Evolutionary conservation across 1,140 invertebrate species (phyloP).

Genomic region (Panagrolaimus sp.): DNA sequence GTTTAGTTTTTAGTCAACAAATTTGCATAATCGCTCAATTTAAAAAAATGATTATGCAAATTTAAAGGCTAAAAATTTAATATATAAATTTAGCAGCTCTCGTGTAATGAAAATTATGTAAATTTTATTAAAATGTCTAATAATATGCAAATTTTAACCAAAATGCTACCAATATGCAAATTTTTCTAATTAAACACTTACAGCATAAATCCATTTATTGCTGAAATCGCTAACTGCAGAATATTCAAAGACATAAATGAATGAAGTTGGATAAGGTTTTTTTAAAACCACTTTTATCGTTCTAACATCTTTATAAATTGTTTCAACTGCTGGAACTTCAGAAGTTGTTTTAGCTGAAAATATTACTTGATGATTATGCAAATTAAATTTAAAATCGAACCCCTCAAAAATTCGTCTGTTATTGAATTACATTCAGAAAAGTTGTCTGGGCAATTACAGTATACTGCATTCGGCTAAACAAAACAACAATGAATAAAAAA

Average conservation of each 20-base stretch:
- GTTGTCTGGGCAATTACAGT: slow-evolving; percentile 50
- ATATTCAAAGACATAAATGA: slow-evolving; percentile 47
- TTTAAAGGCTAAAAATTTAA: no score
- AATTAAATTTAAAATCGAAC: no score
- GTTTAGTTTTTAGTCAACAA: no score
- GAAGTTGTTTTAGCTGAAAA: slow-evolving; percentile 29
- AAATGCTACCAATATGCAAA: no score
- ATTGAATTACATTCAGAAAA: slow-evolving; percentile 33
- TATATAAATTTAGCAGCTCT: no score
- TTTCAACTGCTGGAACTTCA: slow-evolving; percentile 24
- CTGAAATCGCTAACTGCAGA: slow-evolving; percentile 33
- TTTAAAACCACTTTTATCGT: slow-evolving; percentile 31
- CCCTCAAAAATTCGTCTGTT: slow-evolving; percentile 44
- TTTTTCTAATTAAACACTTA: no score
- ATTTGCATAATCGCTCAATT: no score
- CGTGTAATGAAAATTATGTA: no score
- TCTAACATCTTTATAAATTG: slow-evolving; percentile 37
- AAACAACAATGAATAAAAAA: slow-evolving; percentile 1
- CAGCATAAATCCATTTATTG: slow-evolving; percentile 48
- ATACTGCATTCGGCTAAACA: slow-evolving; percentile 45
- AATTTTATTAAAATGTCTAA: no score
- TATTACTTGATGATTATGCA: no score
- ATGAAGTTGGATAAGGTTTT: slow-evolving; percentile 34
- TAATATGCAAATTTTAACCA: no score
- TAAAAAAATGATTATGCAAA: no score